Evolutionary conservation across 2,113 vertebrate species (phyloP).

Genomic region (Limnothrissa miodon): DNA sequence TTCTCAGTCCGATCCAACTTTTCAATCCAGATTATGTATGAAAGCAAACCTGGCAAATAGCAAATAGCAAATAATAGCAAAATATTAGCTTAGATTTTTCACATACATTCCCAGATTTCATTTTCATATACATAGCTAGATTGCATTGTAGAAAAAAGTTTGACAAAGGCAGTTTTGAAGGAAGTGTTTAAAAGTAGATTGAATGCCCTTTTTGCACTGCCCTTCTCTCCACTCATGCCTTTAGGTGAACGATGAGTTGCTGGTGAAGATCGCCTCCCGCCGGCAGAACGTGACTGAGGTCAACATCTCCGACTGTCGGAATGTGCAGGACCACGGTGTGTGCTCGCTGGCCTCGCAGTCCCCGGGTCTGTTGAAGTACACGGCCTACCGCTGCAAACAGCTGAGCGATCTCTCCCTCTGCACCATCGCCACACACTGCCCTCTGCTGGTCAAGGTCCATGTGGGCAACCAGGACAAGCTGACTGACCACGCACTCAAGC

Average conservation of each 20-base stretch:
- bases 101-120: not conserved
- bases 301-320: constrained; percentile 96
- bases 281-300: constrained; percentile 96
- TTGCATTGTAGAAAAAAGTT: no score
- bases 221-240: not conserved
- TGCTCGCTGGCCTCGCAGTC: constrained; percentile 88
- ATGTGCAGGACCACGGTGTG: constrained; percentile 89
- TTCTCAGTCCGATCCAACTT: not conserved
- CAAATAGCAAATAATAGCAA: no score
- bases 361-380: constrained; percentile 89
- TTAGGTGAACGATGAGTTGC: constrained; percentile 90
- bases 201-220: not conserved
- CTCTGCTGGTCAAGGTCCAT: constrained; percentile 91
- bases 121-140: not conserved
- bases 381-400: constrained; percentile 95
- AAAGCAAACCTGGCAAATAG: not conserved
- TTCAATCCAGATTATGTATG: not conserved
- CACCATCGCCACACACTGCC: constrained; percentile 86
- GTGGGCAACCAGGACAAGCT: constrained; percentile 98
- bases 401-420: constrained; percentile 89
- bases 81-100: not conserved
- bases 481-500: constrained; percentile 88
- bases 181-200: not conserved
- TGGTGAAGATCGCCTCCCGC: constrained; percentile 93
- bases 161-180: not conserved